Base-by-base conservation (phyloP, 64 coral and sea anemone genomes). In the Porites lutea region DNA sequence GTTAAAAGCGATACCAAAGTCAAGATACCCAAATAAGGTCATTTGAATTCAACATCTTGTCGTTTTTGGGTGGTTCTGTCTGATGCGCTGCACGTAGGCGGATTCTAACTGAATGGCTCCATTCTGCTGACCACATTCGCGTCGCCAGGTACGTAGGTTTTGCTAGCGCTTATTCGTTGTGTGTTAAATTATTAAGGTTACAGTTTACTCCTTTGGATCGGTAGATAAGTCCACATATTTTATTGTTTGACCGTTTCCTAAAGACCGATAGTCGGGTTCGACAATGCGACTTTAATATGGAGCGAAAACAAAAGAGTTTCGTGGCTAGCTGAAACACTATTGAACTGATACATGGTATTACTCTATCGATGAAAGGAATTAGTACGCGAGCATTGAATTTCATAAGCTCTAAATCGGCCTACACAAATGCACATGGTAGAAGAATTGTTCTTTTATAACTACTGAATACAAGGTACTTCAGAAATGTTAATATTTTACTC, bases 61-160 rank as follows among this genome's bases (percentile, higher is more conserved):
- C 37, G 73, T 45, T 19, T 52, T 76, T 76, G 73, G 73, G 73
- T 76, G 73, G 49, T 74, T 74, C 79, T 47, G 48, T 65, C 46
- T 7, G 19, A 11, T 15, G 1, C 45, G 59, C 46, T 37, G 27
- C 23, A 27, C 19, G 11, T 10, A 60, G 22, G 63, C 54, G 2
- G 59, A 65, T 20, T 82, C 14, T 19, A 22, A 3, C 18, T 19
- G 16, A 51, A 68, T 68, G 52, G 45, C 1, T 8, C 8, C 13
- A 80, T 21, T 80, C 19, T 6, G 18, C 53, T 55, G 54, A 37
- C 10, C 12, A 68, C 23, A n/a, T 68, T 84, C 59, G 44, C 46
- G 8, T 68, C 47, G 13, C 37, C 20, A 18, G 19, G 50, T 14
- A 49, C 62, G 81, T 84, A 68, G 64, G 81, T 84, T 46, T 84